Base-by-base conservation (phyloP, 2,888 invertebrate genomes). In the Lycocerus yunnanus region DNA sequence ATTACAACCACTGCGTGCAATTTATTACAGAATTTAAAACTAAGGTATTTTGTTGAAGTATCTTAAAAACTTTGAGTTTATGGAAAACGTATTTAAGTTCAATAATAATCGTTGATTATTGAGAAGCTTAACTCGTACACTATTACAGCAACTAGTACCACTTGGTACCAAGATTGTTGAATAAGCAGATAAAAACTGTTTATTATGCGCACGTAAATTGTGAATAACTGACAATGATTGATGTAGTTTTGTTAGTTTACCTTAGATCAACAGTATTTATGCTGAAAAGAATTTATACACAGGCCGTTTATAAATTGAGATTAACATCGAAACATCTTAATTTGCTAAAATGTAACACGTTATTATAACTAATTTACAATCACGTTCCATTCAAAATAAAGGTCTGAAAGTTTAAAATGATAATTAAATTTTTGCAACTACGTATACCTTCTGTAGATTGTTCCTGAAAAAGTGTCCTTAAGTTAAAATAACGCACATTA, bases 151-250 rank as follows among this genome's bases (percentile, higher is more conserved):
- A 78, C 74, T n/a, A 80, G 81, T 77, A 77, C 81, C 78, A 79
- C 80, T 80, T 80, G 81, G 80, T 77, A 81, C 81, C 75, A 74
- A 78, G 80, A 79, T 80, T 79, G 78, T 78, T 77, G 74, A 78
- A 78, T 75, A 73, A 68, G 68, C 71, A 77, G 79, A 78, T 79
- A 78, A 79, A 74, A 79, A 78, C 77, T 77, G 69, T 77, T 77
- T 77, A 80, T 80, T 80, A 80, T 77, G 77, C 75, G 78, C 79
- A 78, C 79, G 78, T 80, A 77, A 77, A 80, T 80, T 80, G 77
- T 76, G 69, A 77, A 75, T 77, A 76, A 78, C 78, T 73, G 79
- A 77, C 79, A 79, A 77, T 82, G 82, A 82, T 81, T 80, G 82
- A 82, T 82, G 80, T 77, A 76, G 74, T 66, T 75, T 76, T 75